phyloP scores from a whole-genome alignment of 64 coral and sea anemone species.

The Pachyseris speciosa region DNA sequence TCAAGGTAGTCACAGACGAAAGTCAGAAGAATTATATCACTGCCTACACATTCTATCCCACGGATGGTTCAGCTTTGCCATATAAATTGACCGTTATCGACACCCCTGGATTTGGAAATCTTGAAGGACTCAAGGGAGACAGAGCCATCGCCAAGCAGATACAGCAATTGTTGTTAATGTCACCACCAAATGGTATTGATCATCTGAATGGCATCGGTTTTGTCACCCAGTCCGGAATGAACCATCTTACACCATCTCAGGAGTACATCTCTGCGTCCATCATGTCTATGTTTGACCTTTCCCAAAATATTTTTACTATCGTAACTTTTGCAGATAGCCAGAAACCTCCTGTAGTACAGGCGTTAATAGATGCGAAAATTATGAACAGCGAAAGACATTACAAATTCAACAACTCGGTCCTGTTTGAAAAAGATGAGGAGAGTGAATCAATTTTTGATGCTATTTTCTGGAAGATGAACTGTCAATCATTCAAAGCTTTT shows the following conservation, averaged over 20 bases:
- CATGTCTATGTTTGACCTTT: constrained; percentile 38
- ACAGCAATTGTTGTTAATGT: constrained; percentile 30
- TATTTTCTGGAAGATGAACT: constrained; percentile 39
- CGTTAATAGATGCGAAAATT: constrained; percentile 18
- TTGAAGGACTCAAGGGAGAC: constrained; percentile 11
- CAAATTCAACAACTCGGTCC: constrained; percentile 55
- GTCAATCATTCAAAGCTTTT: constrained; percentile 5
- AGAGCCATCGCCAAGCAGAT: constrained; percentile 4
- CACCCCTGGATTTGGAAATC: constrained; percentile 23
- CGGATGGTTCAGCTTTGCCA: neutral
- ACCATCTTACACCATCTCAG: constrained; percentile 21
- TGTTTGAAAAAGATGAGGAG: neutral
- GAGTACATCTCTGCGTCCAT: constrained; percentile 52
- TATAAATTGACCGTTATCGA: constrained; percentile 24
- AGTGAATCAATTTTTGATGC: constrained; percentile 4
- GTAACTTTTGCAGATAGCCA: constrained; percentile 54
- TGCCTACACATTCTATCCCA: constrained; percentile 32
- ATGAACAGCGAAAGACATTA: neutral
- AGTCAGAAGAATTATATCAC: constrained; percentile 31
- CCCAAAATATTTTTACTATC: constrained; percentile 37
- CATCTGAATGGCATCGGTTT: constrained; percentile 60
- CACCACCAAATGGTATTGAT: neutral
- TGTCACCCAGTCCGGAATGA: constrained; percentile 9
- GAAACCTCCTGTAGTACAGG: constrained; percentile 2
- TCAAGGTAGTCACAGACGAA: constrained; percentile 26